Conservation (phyloP, 2,888 invertebrate species). For the Drosophila melanosoma region DNA sequence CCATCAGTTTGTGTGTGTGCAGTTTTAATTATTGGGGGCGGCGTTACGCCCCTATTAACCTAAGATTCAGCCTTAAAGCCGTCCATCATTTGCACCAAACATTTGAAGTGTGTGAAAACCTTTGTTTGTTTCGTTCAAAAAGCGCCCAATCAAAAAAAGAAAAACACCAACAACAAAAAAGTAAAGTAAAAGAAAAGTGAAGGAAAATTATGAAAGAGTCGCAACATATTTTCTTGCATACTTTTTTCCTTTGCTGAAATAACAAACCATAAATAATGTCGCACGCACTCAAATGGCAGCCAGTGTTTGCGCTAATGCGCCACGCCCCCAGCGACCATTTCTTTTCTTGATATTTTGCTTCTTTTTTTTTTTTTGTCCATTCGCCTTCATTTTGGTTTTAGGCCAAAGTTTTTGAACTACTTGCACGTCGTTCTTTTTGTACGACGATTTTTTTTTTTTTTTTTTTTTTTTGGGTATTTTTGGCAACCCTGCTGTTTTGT, state of each 20-base stretch:
- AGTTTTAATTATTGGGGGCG: constrained; percentile 62
- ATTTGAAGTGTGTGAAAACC: constrained; percentile 32
- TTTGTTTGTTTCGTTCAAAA: constrained; percentile 60
- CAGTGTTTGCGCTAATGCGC: constrained; percentile 64
- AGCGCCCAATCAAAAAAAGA: neutral
- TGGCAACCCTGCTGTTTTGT: constrained; percentile 79
- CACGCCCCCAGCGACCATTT: constrained; percentile 59
- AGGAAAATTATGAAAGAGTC: constrained; percentile 78
- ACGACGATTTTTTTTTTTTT: constrained; percentile 52
- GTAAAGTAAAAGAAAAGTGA: constrained; percentile 10
- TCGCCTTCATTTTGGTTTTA: constrained; percentile 69
- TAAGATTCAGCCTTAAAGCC: constrained; percentile 64
- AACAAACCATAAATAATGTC: constrained; percentile 84
- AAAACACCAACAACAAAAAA: constrained; percentile 4
- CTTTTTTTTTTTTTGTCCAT: constrained; percentile 7
- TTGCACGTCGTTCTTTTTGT: constrained; percentile 75
- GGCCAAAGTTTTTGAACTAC: constrained; percentile 79
- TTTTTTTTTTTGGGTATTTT: constrained; percentile 55
- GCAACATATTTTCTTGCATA: constrained; percentile 78
- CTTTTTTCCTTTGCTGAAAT: constrained; percentile 74
- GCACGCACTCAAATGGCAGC: constrained; percentile 79
- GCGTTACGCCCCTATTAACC: constrained; percentile 27
- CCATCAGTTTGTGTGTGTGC: constrained; percentile 61
- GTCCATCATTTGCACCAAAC: constrained; percentile 16
- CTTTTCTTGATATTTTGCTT: constrained; percentile 17